A percentile compares a stretch with the other conserved stretches of the same genome.
These are phyloP conservation scores for Reticulitermes speratus DNA, from an alignment of 1,140 invertebrate genomes.

Conservation along the genomic window DNA sequence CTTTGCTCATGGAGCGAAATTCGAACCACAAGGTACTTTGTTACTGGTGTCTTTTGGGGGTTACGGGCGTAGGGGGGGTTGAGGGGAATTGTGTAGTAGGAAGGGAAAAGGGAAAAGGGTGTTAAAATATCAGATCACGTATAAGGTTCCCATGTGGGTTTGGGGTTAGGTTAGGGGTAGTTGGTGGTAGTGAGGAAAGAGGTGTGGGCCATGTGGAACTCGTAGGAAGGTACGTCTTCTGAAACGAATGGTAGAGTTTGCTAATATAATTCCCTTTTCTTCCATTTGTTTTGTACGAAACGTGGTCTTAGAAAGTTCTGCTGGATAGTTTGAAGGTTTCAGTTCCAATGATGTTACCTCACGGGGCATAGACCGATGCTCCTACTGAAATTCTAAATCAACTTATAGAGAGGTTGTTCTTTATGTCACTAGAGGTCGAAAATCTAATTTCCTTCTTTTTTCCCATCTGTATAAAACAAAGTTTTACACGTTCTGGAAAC, in stretches of 20 bases:
- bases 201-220: not conserved
- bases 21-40: not conserved
- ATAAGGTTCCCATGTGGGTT: not conserved
- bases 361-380: not conserved
- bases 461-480: not conserved
- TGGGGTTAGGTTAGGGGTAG: not conserved
- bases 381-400: not conserved
- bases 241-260: not conserved
- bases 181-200: not conserved
- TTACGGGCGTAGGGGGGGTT: not conserved
- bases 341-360: not conserved
- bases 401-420: not conserved
- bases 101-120: not conserved
- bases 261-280: conserved; percentile 7
- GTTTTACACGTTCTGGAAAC: not conserved
- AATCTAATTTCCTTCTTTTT: not conserved
- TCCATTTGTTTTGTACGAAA: not conserved
- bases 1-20: not conserved
- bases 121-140: conserved; percentile 13
- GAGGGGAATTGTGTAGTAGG: not conserved
- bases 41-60: not conserved
- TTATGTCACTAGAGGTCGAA: not conserved
- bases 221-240: not conserved
- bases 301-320: not conserved
- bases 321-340: not conserved